A percentile compares a stretch with the other conserved stretches of the same genome.
phyloP scores from a whole-genome alignment of 2,888 invertebrate genomes.

The Tipula helvola region DNA sequence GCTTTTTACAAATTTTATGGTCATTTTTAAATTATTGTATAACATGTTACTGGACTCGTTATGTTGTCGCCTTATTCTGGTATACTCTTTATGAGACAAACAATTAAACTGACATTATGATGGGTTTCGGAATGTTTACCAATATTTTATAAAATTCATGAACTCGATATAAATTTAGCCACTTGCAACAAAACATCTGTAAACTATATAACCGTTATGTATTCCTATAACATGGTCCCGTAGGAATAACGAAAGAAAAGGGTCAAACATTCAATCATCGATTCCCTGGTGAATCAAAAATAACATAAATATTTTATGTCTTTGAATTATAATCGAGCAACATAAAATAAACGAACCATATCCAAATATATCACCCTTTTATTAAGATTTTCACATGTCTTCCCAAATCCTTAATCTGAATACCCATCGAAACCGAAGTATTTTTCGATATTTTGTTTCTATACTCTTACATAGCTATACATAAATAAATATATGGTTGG shows the following conservation, averaged over 20 bases:
- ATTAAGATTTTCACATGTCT: neutral
- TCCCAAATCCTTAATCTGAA: neutral
- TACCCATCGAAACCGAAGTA: neutral
- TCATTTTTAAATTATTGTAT: neutral
- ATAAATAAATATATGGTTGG: neutral
- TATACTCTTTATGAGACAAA: neutral
- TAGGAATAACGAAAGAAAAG: neutral
- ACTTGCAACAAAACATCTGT: neutral
- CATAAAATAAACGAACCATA: neutral
- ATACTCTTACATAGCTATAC: too few relatives aligned
- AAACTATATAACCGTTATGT: neutral
- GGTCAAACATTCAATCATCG: neutral
- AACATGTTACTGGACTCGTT: neutral
- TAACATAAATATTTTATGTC: constrained; percentile 4
- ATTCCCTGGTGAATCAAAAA: neutral
- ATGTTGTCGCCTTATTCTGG: too few relatives aligned
- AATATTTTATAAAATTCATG: neutral
- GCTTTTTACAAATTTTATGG: neutral
- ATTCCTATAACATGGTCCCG: neutral
- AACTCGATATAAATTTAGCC: neutral
- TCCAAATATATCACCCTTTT: neutral
- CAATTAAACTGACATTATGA: neutral
- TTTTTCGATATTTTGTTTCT: neutral
- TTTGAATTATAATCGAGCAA: neutral
- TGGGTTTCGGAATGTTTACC: neutral